Evolutionary conservation across 2,797 vertebrate genomes (phyloP).

Genomic region (Jordanella pulchra): DNA sequence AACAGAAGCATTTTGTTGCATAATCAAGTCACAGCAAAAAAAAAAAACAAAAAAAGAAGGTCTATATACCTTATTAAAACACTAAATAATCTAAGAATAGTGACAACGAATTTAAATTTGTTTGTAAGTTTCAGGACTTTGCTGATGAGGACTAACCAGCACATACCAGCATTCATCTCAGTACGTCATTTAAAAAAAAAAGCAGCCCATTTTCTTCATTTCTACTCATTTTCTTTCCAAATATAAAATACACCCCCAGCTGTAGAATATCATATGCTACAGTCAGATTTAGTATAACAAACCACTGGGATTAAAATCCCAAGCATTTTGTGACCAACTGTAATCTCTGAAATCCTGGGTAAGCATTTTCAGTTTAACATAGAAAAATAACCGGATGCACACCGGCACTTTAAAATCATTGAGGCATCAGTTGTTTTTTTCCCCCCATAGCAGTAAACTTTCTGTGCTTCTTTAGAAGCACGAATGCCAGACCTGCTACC

Average conservation of each 20-base stretch:
- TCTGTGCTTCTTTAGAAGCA: constrained; percentile 44
- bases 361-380: constrained; percentile 1
- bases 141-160: neutral
- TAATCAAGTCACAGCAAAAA: neutral
- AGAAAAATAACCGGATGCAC: constrained; percentile 21
- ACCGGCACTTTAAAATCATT: constrained; percentile 45
- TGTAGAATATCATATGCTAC: neutral
- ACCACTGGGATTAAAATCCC: neutral
- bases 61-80: neutral
- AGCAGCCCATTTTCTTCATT: neutral
- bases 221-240: neutral
- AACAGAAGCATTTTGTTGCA: neutral
- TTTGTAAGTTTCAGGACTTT: neutral
- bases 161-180: neutral
- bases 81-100: neutral
- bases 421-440: constrained; percentile 25
- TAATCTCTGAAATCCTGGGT: neutral
- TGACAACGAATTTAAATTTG: neutral
- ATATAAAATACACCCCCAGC: neutral
- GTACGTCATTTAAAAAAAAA: neutral
- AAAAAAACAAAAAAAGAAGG: too few species aligned
- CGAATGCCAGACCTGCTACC: constrained; percentile 47
- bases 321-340: neutral
- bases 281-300: neutral
- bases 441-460: constrained; percentile 34